A percentile compares a stretch with the other conserved stretches of the same genome.
phyloP scores from a whole-genome alignment of 2,797 vertebrate genomes.

The Florisuga fusca region DNA sequence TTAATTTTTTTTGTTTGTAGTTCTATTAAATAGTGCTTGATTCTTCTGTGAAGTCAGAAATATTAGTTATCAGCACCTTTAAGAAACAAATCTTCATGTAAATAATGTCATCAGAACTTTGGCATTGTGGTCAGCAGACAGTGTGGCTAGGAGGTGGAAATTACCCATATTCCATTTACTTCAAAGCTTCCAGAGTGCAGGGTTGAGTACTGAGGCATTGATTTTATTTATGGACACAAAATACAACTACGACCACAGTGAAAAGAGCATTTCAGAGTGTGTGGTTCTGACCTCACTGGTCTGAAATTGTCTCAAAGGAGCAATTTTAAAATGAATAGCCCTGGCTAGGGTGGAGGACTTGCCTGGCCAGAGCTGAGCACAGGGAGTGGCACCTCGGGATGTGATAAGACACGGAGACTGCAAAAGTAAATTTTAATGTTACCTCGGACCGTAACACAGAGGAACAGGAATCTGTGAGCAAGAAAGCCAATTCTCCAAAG shows the following conservation, averaged over 20 bases:
- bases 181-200: neutral
- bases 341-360: too few relatives aligned
- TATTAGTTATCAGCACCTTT: neutral
- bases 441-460: too few relatives aligned
- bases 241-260: neutral
- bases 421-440: too few relatives aligned
- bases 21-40: neutral
- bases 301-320: too few relatives aligned
- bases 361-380: too few relatives aligned
- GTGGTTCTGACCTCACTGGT: too few relatives aligned
- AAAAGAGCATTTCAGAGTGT: fast-evolving
- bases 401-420: too few relatives aligned
- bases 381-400: too few relatives aligned
- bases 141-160: neutral
- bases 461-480: neutral
- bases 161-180: neutral
- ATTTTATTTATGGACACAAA: neutral
- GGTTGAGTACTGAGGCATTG: neutral
- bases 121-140: neutral
- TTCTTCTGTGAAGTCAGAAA: neutral
- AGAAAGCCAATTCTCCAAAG: neutral
- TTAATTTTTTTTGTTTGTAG: neutral
- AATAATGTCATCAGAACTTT: neutral
- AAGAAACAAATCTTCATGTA: neutral
- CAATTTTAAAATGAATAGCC: too few relatives aligned